Percentiles rank a stretch among this genome's conserved stretches.
These are phyloP conservation scores for Cantharis nigra DNA, from an alignment of 2,888 invertebrate species.

Conservation along the genomic window DNA sequence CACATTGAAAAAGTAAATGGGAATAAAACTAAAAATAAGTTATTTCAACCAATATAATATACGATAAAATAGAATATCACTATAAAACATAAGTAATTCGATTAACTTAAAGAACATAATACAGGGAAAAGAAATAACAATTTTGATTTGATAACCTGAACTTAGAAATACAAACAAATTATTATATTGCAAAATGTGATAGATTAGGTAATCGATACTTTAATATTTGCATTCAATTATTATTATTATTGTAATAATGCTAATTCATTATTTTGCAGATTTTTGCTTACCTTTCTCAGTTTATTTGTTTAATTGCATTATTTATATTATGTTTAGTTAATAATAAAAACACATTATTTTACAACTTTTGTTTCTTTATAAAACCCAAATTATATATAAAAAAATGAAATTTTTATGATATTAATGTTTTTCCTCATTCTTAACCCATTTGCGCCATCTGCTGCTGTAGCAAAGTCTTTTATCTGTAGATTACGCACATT, in stretches of 20 bases:
- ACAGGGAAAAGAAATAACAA: not conserved
- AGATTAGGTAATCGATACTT: not conserved
- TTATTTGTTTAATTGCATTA: not conserved
- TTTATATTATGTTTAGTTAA: too few species aligned
- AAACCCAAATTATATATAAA: not conserved
- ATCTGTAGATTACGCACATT: not conserved
- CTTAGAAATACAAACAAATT: not conserved
- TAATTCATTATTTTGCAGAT: not conserved
- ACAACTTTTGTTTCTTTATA: not conserved
- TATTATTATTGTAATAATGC: not conserved
- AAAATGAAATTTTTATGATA: not conserved
- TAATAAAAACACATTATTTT: too few species aligned
- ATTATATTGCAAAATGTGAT: not conserved
- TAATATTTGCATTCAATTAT: not conserved
- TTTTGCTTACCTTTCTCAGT: not conserved
- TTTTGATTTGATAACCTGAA: not conserved
- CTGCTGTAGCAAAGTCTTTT: not conserved
- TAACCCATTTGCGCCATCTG: not conserved
- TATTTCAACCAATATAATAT: not conserved
- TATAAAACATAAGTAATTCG: not conserved
- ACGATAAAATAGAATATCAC: not conserved
- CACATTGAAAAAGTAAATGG: not conserved
- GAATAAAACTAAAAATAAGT: not conserved
- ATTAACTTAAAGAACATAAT: not conserved
- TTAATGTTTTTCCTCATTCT: not conserved